A percentile compares a stretch with the other conserved stretches of the same genome.
phyloP scores from a whole-genome alignment of 2,888 invertebrate species.

The Tyria jacobaeae region DNA sequence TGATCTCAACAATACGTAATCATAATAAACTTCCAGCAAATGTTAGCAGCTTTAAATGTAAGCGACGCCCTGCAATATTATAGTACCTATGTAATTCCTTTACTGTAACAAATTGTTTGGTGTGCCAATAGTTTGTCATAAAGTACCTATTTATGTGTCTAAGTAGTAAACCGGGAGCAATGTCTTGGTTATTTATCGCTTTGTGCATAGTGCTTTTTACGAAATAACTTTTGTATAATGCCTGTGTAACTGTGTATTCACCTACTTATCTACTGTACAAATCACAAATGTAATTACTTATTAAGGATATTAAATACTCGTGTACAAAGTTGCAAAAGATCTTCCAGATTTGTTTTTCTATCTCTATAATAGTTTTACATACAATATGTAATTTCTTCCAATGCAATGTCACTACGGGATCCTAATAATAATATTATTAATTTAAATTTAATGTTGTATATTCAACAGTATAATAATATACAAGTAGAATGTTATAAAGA shows the following conservation, averaged over 20 bases:
- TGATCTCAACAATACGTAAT: constrained; percentile 8
- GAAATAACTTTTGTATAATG: constrained; percentile 14
- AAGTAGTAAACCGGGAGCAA: constrained; percentile 64
- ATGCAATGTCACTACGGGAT: background rate
- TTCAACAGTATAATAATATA: constrained; percentile 51
- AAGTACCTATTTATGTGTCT: constrained; percentile 23
- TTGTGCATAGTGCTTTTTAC: constrained; percentile 18
- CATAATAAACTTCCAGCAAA: constrained; percentile 16
- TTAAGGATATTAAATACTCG: constrained; percentile 25
- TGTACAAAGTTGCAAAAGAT: constrained; percentile 41
- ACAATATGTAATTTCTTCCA: constrained; percentile 6
- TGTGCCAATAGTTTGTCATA: constrained; percentile 29
- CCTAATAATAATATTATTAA: background rate
- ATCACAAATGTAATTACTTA: background rate
- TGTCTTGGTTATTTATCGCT: constrained; percentile 47
- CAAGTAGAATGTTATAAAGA: constrained; percentile 62
- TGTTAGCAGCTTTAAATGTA: constrained; percentile 36
- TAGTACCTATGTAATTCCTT: constrained; percentile 32
- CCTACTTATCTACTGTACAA: constrained; percentile 3
- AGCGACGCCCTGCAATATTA: constrained; percentile 28
- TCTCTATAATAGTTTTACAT: constrained; percentile 5
- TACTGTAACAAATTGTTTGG: constrained; percentile 36
- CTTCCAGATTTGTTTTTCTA: constrained; percentile 24
- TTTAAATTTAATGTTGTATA: constrained; percentile 52
- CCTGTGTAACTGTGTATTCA: constrained; percentile 1